Evolutionary conservation across 2,797 vertebrate species (phyloP), one percentile per base, ranked within the genome.

Genomic region (Decapterus maruadsi): DNA sequence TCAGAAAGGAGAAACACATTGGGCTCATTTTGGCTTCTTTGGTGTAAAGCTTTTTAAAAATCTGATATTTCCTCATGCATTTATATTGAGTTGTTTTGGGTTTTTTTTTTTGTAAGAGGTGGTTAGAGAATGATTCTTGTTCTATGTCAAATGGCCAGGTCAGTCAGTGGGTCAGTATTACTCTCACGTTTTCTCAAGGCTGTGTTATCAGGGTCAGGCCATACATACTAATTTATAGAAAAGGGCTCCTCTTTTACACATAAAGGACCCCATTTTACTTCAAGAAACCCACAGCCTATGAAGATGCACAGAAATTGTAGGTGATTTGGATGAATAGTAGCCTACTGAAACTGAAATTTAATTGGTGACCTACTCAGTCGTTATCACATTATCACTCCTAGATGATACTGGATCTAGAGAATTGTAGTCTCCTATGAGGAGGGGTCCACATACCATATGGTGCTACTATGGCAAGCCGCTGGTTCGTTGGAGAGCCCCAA

Each of bases 361-460:
- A 9, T 56, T 4, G 11, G 56, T 26, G 61, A 53, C 3, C 10
- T 51, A 8, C 14, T 76, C 34, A 38, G 51, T 56, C 48, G 36
- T 78, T 62, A 69, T 63, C 16, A 19, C 11, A n/a, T n/a, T n/a
- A n/a, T n/a, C n/a, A n/a, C 63, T 38, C 67, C 14, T 36, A 56
- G 13, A 56, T 77, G 55, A 68, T 55, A 51, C 51, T 81, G 43
- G 57, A 62, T 82, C 11, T 77, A 34, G 31, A 67, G 31, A 62
- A 17, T 72, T 56, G 58, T 60, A 9, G 64, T 62, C 38, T 73
- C 66, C 29, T 78, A 48, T 65, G 75, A 79, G 62, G 60, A 77
- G 48, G 61, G 51, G 78, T 76, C 82, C 72, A 82, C 51, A 54
- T 74, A 66, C 84, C 88, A 90, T 83, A 88, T 91, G 90, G 86